phyloP scores from a whole-genome alignment of 1,140 invertebrate genomes.

The Rhopalosiphum padi region DNA sequence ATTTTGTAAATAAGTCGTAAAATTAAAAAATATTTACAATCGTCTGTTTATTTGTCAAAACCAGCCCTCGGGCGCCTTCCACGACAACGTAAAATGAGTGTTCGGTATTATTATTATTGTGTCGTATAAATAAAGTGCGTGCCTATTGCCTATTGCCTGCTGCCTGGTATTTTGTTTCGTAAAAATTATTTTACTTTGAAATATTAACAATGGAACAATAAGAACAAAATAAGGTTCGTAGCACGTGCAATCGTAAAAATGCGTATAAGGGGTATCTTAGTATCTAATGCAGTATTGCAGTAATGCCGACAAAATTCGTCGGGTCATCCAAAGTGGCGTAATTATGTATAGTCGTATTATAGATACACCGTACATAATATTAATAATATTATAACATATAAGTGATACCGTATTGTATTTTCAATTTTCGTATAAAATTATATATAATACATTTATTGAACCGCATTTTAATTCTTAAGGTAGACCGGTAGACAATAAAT shows the following conservation, averaged over 20 bases:
- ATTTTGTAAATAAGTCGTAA: constrained; percentile 13
- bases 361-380: background rate
- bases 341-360: background rate
- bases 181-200: background rate
- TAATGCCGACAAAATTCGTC: background rate
- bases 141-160: background rate
- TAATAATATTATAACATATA: background rate
- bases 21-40: background rate
- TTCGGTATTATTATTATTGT: background rate
- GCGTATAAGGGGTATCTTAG: background rate
- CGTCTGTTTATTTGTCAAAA: background rate
- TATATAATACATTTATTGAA: no score
- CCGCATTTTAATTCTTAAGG: no score
- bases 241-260: background rate
- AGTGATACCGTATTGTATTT: background rate
- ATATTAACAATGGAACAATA: constrained; percentile 26
- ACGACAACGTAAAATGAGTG: background rate
- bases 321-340: background rate
- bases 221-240: background rate
- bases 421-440: no score
- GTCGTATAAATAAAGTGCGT: background rate
- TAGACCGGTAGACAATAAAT: no score
- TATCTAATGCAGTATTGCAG: background rate
- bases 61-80: background rate
- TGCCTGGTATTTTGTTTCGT: background rate